A percentile compares a stretch with the other conserved stretches of the same genome.
Conservation (phyloP, 1,140 invertebrate genomes). For the Drosophila funebris region DNA sequence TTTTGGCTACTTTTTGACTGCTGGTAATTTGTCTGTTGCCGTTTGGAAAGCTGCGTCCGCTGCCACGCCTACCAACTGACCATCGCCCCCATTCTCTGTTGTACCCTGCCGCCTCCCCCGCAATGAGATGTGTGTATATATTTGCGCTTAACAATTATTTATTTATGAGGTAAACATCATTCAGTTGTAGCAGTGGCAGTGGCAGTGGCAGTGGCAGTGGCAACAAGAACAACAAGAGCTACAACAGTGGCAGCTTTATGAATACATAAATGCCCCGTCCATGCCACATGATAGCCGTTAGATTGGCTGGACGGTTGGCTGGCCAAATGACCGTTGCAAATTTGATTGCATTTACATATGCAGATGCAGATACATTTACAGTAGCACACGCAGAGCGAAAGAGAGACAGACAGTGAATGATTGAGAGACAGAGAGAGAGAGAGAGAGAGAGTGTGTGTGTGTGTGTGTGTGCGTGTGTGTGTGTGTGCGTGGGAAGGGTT, state of each 20-base stretch:
- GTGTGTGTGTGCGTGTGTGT: too few species aligned
- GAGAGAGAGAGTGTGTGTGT: too few species aligned
- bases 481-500: not conserved
- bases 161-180: conserved; percentile 82
- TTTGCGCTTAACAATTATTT: conserved; percentile 77
- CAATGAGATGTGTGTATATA: conserved; percentile 56
- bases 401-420: not conserved
- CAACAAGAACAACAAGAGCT: not conserved
- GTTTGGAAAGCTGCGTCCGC: not conserved
- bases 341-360: conserved; percentile 80
- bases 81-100: not conserved
- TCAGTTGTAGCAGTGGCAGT: conserved; percentile 57
- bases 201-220: conserved; percentile 6
- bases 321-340: conserved; percentile 78
- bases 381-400: conserved; percentile 6
- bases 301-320: conserved; percentile 65
- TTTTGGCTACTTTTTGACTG: conserved; percentile 65
- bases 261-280: conserved; percentile 62
- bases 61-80: not conserved
- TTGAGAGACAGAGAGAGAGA: not conserved
- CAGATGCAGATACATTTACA: conserved; percentile 48
- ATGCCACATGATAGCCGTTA: conserved; percentile 66
- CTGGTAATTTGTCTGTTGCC: conserved; percentile 67
- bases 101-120: not conserved
- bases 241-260: conserved; percentile 55